These are phyloP conservation scores for Ceryle rudis DNA, from an alignment of 2,797 vertebrate genomes.

Conservation along the genomic window DNA sequence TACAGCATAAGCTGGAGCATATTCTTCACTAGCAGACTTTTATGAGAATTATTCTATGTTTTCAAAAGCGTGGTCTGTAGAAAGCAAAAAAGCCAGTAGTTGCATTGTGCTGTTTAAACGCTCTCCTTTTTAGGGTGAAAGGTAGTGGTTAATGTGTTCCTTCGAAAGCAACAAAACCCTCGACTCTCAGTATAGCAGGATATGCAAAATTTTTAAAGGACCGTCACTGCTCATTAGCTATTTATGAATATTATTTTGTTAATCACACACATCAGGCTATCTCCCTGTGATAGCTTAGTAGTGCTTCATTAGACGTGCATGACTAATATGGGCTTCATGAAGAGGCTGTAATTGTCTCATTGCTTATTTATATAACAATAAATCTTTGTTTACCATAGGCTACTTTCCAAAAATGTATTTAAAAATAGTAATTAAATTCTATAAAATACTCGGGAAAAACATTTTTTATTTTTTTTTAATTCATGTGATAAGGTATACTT, in stretches of 20 bases:
- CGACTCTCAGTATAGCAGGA: neutral
- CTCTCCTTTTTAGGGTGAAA: neutral
- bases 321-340: conserved; percentile 45
- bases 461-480: neutral
- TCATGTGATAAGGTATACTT: neutral
- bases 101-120: neutral
- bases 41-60: neutral
- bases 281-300: conserved; percentile 39
- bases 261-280: conserved; percentile 59
- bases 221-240: neutral
- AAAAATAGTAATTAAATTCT: conserved; percentile 6
- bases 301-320: conserved; percentile 55
- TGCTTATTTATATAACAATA: conserved; percentile 63
- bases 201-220: neutral
- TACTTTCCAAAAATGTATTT: conserved; percentile 34
- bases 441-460: neutral
- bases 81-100: neutral
- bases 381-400: conserved; percentile 39
- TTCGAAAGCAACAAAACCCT: neutral
- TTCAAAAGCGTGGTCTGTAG: neutral
- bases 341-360: conserved; percentile 62
- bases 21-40: neutral
- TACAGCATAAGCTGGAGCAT: neutral
- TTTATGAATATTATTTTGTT: conserved; percentile 45
- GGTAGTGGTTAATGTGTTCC: neutral